Evolutionary conservation across 2,797 vertebrate species (phyloP).

Genomic region (Furcifer pardalis): DNA sequence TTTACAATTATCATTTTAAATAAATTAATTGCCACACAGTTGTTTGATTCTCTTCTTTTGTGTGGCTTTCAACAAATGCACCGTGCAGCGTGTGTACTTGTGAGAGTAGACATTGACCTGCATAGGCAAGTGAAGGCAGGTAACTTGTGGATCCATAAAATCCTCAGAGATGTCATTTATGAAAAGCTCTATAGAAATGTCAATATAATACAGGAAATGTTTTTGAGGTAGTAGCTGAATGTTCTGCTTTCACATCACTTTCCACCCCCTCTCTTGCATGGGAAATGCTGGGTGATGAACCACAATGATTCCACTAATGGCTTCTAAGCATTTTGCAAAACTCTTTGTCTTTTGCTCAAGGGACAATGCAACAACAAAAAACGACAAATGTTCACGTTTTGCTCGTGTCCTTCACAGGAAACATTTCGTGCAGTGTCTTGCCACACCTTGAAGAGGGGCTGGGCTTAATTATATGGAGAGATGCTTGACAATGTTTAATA

Average conservation of each 20-base stretch:
- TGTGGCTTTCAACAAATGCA: slow-evolving; percentile 12
- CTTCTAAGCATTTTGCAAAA: slow-evolving; percentile 34
- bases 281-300: slow-evolving; percentile 36
- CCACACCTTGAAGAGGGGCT: background rate
- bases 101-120: background rate
- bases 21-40: background rate
- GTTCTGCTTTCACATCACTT: slow-evolving; percentile 19
- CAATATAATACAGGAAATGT: slow-evolving; percentile 40
- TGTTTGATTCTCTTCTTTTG: background rate
- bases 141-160: slow-evolving; percentile 16
- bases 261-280: background rate
- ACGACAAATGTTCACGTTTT: slow-evolving; percentile 16
- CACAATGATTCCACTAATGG: slow-evolving; percentile 17
- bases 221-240: slow-evolving; percentile 48
- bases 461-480: slow-evolving; percentile 33
- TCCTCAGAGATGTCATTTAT: slow-evolving; percentile 27
- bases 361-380: accelerated
- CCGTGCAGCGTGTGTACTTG: background rate
- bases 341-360: slow-evolving; percentile 10
- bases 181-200: slow-evolving; percentile 44
- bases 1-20: background rate
- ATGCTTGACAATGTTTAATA: background rate
- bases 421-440: background rate
- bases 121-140: background rate
- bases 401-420: background rate